Evolutionary conservation across 2,113 vertebrate species (phyloP), one percentile per base, ranked within the genome.

Genomic region (Cheilinus undulatus): DNA sequence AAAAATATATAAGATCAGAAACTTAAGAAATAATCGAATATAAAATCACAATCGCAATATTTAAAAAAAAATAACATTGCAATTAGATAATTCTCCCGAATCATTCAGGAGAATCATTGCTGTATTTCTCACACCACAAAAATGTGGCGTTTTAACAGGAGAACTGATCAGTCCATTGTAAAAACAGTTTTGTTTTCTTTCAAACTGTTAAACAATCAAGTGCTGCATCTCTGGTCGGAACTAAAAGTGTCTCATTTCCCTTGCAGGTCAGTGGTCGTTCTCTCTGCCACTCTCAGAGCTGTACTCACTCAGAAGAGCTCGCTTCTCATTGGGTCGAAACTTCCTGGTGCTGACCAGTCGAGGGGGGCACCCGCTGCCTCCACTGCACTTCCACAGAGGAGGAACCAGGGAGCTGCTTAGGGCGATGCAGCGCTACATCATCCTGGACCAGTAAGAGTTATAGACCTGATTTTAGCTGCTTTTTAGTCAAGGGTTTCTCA

Each of bases 361-460:
- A 63, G 95, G 95, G 0, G 95, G 96, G 0, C 92, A 95, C 89
- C 95, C 96, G 3, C 89, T 96, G 40, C 96, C 96, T 0, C 93
- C 96, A 0, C 92, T 97, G 49, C 96, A 98, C 82, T 98, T 98
- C 88, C 96, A 97, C 89, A 88, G 93, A 0, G 96, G 96, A 1
- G 96, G 96, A 20, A 96, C 95, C n/a, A 92, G 94, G 0, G 94
- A 96, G 58, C 92, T 98, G 52, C 92, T 98, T 6, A 86, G 92
- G 7, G 93, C 95, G 4, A 90, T 98, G 75, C 93, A 94, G 38
- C 94, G 86, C 80, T 97, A 98, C 69, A 91, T 98, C 69, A 90
- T 95, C 54, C 85, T 98, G 68, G 94, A 95, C 71, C 92, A 80
- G 93, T 95, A 46, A 91, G 92, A 69, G 1, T 5, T 7, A 19